A percentile compares a stretch with the other conserved stretches of the same genome.
These are phyloP conservation scores for Cyclargus thomasi DNA, from an alignment of 1,140 invertebrate species.

Conservation along the genomic window DNA sequence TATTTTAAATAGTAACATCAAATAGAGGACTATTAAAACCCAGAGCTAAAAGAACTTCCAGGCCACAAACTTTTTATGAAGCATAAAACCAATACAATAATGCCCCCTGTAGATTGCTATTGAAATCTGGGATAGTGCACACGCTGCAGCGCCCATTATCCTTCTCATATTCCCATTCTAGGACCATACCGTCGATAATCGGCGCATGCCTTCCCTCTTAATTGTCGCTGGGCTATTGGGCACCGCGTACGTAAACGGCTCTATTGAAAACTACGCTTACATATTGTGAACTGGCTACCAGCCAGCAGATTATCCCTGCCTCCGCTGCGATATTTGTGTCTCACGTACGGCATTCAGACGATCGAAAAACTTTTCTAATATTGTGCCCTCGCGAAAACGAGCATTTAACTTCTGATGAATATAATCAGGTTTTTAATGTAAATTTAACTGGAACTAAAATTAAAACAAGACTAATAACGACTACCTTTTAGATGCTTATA, in stretches of 20 bases:
- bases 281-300: constrained; percentile 59
- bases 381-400: constrained; percentile 31
- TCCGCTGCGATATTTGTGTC: constrained; percentile 63
- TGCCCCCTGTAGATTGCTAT: neutral
- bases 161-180: constrained; percentile 24
- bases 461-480: too few species aligned
- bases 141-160: constrained; percentile 22
- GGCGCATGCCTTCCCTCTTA: constrained; percentile 33
- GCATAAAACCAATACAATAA: constrained; percentile 8
- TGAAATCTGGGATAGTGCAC: constrained; percentile 16
- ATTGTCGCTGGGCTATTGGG: constrained; percentile 40
- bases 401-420: constrained; percentile 4
- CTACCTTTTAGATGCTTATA: too few species aligned
- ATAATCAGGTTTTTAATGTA: neutral
- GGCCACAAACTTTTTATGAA: constrained; percentile 5
- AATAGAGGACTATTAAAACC: neutral
- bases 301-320: constrained; percentile 62
- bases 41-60: neutral
- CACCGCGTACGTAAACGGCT: constrained; percentile 45
- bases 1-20: neutral
- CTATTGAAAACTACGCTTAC: constrained; percentile 66
- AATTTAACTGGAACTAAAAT: too few species aligned
- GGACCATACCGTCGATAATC: constrained; percentile 30
- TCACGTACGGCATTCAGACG: constrained; percentile 59
- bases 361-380: constrained; percentile 71